phyloP scores from a whole-genome alignment of 2,797 vertebrate genomes.

The Alectoris magna region DNA sequence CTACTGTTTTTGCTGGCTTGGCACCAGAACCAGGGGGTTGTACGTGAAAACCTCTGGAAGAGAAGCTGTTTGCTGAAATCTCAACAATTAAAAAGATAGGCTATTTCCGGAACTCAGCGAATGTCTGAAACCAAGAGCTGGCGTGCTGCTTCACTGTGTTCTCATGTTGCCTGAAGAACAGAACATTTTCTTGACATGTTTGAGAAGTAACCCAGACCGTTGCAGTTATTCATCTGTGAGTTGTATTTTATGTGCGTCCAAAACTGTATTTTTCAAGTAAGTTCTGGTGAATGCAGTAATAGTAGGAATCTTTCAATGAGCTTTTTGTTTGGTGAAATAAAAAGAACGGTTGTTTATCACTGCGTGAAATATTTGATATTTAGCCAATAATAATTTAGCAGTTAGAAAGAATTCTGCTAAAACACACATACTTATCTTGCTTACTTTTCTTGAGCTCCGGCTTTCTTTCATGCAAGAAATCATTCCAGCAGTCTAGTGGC shows the following conservation, averaged over 20 bases:
- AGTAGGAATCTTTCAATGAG: conserved; percentile 47
- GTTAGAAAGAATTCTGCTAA: conserved; percentile 59
- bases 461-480: conserved; percentile 36
- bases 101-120: conserved; percentile 41
- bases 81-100: neutral
- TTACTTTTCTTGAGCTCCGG: conserved; percentile 46
- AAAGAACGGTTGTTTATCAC: conserved; percentile 63
- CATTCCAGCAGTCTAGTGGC: neutral
- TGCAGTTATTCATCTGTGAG: conserved; percentile 47
- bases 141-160: neutral
- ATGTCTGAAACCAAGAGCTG: conserved; percentile 24
- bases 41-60: neutral
- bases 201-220: conserved; percentile 38
- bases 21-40: neutral
- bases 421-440: conserved; percentile 53
- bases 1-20: conserved; percentile 39
- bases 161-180: conserved; percentile 25
- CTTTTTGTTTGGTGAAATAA: conserved; percentile 65
- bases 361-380: conserved; percentile 42
- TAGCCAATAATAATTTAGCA: conserved; percentile 61
- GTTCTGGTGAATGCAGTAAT: conserved; percentile 45
- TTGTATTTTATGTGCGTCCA: conserved; percentile 61
- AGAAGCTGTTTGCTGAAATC: conserved; percentile 5
- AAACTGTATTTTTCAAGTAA: conserved; percentile 61
- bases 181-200: conserved; percentile 64